phyloP scores from a whole-genome alignment of 2,113 vertebrate species.

The Podocnemis expansa region DNA sequence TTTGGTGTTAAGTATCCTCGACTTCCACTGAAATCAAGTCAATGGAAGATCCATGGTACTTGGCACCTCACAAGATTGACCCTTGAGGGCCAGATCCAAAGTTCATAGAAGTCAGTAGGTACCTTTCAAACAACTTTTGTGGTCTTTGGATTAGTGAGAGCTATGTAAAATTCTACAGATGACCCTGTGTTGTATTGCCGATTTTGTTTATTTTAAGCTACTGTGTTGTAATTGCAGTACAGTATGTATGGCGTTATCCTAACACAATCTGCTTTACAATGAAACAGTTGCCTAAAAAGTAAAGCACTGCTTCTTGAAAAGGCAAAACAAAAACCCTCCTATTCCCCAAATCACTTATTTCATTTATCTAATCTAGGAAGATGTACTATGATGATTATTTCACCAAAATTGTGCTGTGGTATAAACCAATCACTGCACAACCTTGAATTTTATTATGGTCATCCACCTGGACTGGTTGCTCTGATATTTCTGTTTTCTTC shows the following conservation, averaged over 20 bases:
- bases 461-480: neutral
- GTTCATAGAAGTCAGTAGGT: slow-evolving; percentile 30
- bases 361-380: neutral
- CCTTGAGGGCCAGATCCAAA: neutral
- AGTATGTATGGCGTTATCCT: neutral
- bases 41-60: neutral
- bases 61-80: neutral
- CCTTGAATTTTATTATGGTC: neutral
- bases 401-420: neutral
- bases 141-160: slow-evolving; percentile 5
- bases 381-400: neutral
- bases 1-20: neutral
- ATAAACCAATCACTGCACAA: neutral
- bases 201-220: neutral
- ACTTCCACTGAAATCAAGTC: neutral
- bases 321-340: neutral
- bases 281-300: slow-evolving; percentile 13
- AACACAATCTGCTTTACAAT: neutral
- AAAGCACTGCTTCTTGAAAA: slow-evolving; percentile 13
- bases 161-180: neutral
- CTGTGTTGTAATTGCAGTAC: slow-evolving; percentile 1
- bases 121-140: slow-evolving; percentile 6
- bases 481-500: neutral
- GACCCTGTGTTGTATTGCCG: neutral
- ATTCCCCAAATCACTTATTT: neutral